Evolutionary conservation across 2,888 invertebrate species (phyloP).

Genomic region (Troilus luridus): DNA sequence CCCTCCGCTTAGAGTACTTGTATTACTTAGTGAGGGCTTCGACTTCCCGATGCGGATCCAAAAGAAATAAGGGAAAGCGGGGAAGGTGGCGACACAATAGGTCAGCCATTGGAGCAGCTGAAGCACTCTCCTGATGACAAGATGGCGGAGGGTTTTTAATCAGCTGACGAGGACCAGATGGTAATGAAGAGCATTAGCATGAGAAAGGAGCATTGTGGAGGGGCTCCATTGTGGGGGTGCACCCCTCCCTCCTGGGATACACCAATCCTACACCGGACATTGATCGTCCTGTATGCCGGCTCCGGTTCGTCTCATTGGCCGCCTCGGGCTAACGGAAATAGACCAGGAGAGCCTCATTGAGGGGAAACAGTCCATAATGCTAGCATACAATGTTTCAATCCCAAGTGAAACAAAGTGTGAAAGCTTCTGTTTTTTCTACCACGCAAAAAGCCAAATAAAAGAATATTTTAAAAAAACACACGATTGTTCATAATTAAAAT

Average conservation of each 20-base stretch:
- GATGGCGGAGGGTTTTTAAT: conserved; percentile 44
- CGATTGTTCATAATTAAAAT: no score
- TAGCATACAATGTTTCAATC: background rate
- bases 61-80: conserved; percentile 4
- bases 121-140: conserved; percentile 48
- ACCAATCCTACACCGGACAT: conserved; percentile 38
- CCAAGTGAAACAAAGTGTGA: background rate
- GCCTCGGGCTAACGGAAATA: conserved; percentile 34
- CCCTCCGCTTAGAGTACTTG: background rate
- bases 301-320: background rate
- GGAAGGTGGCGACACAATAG: conserved; percentile 14
- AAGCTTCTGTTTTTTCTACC: background rate
- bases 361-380: background rate
- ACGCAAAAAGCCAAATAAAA: background rate
- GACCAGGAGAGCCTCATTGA: background rate
- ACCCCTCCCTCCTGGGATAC: background rate
- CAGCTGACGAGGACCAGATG: conserved; percentile 45
- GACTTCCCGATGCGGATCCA: background rate
- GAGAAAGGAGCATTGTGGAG: conserved; percentile 23
- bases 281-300: background rate
- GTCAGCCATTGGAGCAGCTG: conserved; percentile 44
- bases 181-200: conserved; percentile 48
- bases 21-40: background rate
- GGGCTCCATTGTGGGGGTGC: background rate
- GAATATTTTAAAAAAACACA: no score